phyloP scores from a whole-genome alignment of 2,797 vertebrate species.

The Aldrovandia affinis region DNA sequence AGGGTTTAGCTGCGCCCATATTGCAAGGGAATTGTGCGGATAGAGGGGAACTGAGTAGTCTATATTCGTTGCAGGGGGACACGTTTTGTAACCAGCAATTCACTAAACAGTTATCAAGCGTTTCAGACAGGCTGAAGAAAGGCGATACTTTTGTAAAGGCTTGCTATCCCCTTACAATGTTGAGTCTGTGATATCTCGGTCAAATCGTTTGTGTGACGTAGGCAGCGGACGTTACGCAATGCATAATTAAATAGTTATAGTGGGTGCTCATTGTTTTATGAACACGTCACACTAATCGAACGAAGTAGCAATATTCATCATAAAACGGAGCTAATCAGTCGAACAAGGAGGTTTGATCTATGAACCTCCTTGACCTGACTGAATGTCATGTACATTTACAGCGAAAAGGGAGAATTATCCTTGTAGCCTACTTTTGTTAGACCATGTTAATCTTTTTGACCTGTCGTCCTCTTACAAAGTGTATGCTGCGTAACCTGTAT shows the following conservation, averaged over 20 bases:
- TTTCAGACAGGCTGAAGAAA: conserved; percentile 64
- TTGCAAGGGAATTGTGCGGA: background rate
- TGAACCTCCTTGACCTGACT: too few relatives aligned
- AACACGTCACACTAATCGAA: conserved; percentile 49
- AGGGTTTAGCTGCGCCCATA: background rate
- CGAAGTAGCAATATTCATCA: conserved; percentile 8
- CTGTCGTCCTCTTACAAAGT: too few relatives aligned
- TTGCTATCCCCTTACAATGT: background rate
- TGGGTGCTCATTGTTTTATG: conserved; percentile 56
- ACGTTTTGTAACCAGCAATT: conserved; percentile 40
- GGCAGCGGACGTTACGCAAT: background rate
- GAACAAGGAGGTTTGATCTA: too few relatives aligned
- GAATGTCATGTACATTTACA: too few relatives aligned
- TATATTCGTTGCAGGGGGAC: conserved; percentile 10
- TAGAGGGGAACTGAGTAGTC: background rate
- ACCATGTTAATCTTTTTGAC: too few relatives aligned
- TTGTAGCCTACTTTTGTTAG: too few relatives aligned
- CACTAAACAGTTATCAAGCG: conserved; percentile 32
- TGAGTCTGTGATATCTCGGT: conserved; percentile 45
- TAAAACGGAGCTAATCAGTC: background rate
- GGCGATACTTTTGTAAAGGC: conserved; percentile 36
- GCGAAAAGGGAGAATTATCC: too few relatives aligned
- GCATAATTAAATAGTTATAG: background rate
- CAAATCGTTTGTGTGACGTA: conserved; percentile 21
- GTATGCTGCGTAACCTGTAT: too few relatives aligned